These are phyloP conservation scores for Thalassoma bifasciatum DNA, from an alignment of 2,113 vertebrate species.

Conservation along the genomic window DNA sequence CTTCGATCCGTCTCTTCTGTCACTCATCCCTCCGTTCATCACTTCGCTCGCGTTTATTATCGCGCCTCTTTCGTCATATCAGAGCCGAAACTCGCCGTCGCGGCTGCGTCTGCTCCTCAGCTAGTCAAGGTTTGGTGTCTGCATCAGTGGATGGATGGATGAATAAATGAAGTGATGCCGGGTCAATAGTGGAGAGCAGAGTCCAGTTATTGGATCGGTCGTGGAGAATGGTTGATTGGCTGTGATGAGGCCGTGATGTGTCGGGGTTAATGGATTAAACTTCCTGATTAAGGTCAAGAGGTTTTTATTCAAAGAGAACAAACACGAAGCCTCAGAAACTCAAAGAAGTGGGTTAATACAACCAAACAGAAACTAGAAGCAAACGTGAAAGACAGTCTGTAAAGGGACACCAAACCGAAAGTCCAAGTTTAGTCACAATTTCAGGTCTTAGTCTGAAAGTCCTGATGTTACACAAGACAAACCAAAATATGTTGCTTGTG, in stretches of 20 bases:
- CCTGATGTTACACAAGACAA: no score
- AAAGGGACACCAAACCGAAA: no score
- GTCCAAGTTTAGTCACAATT: no score
- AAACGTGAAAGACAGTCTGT: no score
- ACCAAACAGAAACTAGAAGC: neutral
- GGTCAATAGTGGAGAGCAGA: slow-evolving; percentile 24
- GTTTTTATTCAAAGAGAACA: neutral
- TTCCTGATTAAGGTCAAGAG: slow-evolving; percentile 6
- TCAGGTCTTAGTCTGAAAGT: no score
- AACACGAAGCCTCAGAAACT: neutral
- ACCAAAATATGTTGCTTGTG: no score
- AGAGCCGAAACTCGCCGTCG: neutral
- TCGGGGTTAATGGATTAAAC: no score
- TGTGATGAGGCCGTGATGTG: neutral
- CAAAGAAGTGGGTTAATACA: no score
- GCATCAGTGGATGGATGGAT: slow-evolving; percentile 16
- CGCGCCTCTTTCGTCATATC: no score
- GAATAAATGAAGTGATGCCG: neutral
- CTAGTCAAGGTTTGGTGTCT: slow-evolving; percentile 24
- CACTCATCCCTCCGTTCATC: neutral
- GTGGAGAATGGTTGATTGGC: slow-evolving; percentile 20
- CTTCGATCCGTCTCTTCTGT: neutral
- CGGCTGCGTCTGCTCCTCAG: neutral
- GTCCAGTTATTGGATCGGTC: slow-evolving; percentile 14
- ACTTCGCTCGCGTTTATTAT: no score